These are phyloP conservation scores for Centropyge bicolor DNA, from an alignment of 2,797 vertebrate species.

Conservation along the genomic window DNA sequence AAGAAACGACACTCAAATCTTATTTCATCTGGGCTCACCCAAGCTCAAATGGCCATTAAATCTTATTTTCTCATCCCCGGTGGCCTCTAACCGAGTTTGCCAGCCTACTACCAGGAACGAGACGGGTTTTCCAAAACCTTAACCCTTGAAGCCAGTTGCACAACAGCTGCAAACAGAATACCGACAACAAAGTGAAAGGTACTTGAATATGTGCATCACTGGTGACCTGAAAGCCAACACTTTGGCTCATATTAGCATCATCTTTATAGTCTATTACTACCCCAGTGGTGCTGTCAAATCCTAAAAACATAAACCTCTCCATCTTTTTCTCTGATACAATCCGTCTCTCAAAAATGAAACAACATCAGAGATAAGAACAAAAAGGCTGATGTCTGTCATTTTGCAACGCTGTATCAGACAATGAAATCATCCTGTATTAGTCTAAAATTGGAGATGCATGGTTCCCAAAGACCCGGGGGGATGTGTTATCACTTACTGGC, in stretches of 20 bases:
- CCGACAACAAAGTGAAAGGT: background rate
- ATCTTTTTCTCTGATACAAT: background rate
- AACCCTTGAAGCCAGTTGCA: constrained; percentile 19
- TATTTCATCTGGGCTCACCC: constrained; percentile 62
- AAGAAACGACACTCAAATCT: constrained; percentile 71
- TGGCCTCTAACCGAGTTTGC: constrained; percentile 66
- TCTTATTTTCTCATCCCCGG: constrained; percentile 60
- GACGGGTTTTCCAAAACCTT: constrained; percentile 51
- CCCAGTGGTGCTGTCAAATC: background rate
- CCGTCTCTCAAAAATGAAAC: background rate
- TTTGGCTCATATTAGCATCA: background rate
- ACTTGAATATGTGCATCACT: background rate
- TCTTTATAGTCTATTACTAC: background rate
- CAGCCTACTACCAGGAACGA: constrained; percentile 67
- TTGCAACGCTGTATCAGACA: background rate
- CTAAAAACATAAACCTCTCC: background rate
- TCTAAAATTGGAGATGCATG: constrained; percentile 2
- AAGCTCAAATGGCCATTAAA: constrained; percentile 63
- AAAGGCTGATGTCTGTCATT: background rate
- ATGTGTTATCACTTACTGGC: constrained; percentile 27
- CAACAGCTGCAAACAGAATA: constrained; percentile 23
- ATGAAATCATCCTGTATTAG: background rate
- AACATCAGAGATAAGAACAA: background rate
- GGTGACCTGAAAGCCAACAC: background rate
- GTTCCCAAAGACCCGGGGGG: background rate